These are phyloP conservation scores for Magallana nippona DNA, from an alignment of 2,888 invertebrate species.

Conservation along the genomic window DNA sequence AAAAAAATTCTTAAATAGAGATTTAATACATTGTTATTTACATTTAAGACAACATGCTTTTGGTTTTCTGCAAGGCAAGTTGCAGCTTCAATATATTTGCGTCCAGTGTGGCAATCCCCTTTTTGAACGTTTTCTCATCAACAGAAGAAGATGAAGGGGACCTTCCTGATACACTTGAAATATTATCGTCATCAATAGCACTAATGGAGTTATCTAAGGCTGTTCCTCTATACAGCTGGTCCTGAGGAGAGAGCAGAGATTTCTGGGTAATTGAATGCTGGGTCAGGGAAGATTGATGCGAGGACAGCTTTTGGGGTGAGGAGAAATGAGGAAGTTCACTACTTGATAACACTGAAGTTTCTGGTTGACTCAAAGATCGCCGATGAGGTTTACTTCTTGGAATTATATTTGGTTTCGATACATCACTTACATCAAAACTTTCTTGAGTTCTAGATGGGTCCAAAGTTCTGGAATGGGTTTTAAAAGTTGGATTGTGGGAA, in stretches of 20 bases:
- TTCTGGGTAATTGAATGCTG: background rate
- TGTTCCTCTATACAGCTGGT: conserved; percentile 59
- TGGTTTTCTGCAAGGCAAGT: conserved; percentile 69
- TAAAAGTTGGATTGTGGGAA: background rate
- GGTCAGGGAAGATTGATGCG: background rate
- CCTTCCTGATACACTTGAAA: conserved; percentile 61
- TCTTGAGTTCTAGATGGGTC: background rate
- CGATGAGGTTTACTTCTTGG: conserved; percentile 7
- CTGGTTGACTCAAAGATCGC: conserved; percentile 49
- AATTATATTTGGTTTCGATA: background rate
- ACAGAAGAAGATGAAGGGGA: conserved; percentile 61
- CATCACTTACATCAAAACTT: conserved; percentile 6
- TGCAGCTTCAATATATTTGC: conserved; percentile 74
- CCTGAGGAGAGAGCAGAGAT: conserved; percentile 48
- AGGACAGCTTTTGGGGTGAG: background rate
- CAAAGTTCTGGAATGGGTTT: background rate
- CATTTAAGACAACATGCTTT: conserved; percentile 65
- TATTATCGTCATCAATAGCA: conserved; percentile 69
- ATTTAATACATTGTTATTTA: too few relatives aligned
- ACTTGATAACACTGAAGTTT: background rate
- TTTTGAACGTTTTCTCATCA: conserved; percentile 71
- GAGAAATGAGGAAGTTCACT: conserved; percentile 5
- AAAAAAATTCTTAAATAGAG: too few relatives aligned
- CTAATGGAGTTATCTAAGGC: conserved; percentile 70
- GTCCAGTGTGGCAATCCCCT: conserved; percentile 74